Evolutionary conservation across 2,797 vertebrate species (phyloP).

Genomic region (Avahi laniger): DNA sequence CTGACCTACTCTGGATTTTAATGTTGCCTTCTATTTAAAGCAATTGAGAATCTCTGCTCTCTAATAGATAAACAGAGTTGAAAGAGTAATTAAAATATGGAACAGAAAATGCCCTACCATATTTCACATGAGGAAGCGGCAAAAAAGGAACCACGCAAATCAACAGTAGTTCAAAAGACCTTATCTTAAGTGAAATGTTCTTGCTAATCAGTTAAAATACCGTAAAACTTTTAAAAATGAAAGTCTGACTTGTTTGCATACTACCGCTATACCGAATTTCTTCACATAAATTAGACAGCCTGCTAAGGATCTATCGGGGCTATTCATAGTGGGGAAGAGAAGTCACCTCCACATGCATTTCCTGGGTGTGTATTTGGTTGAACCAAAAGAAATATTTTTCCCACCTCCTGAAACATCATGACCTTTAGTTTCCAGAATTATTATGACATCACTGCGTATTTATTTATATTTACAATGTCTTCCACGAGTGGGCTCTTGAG

Average conservation of each 20-base stretch:
- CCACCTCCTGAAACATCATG: neutral
- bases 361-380: neutral
- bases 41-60: constrained; percentile 17
- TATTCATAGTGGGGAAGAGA: neutral
- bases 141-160: neutral
- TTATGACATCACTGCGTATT: neutral
- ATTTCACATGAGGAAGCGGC: neutral
- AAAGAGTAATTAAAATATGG: constrained; percentile 53
- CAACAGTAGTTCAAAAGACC: neutral
- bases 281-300: neutral
- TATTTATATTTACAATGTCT: too few relatives aligned
- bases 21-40: constrained; percentile 24
- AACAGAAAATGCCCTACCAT: neutral
- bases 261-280: neutral
- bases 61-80: constrained; percentile 39
- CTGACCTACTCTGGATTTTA: constrained; percentile 32
- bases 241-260: neutral
- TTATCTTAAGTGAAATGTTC: neutral
- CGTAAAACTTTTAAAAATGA: neutral
- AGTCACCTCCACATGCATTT: neutral
- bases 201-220: constrained; percentile 13
- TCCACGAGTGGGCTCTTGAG: neutral
- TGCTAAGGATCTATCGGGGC: neutral
- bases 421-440: neutral
- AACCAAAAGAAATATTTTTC: neutral